Evolutionary conservation across 2,797 vertebrate species (phyloP), one percentile per base, ranked within the genome.

Genomic region (Zenarchopterus dispar): DNA sequence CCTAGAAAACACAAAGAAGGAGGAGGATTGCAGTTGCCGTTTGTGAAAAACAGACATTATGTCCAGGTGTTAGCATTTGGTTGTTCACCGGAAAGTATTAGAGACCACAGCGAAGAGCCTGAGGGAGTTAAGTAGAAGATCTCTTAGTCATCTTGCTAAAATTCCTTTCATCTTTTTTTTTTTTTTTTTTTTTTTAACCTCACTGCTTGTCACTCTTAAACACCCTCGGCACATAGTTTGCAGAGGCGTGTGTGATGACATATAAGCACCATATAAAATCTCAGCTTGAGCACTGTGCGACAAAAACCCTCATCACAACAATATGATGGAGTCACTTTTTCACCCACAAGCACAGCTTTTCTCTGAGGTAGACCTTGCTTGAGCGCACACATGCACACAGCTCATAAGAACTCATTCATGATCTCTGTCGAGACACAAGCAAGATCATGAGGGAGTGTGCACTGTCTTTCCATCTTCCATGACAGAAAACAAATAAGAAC

Each of bases 31-130:
- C 45, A 39, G 8, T 24, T 62, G 56, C 47, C 47, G 41, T 62
- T 41, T 42, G 45, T 52, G 46, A 73, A 50, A 31, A 62, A 63
- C 56, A 24, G 21, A 41, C 18, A 74, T 46, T 28, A 43, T 15
- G n/a, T 21, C 56, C 68, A 73, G 71, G 76, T 80, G 31, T 17
- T 31, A 73, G 56, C 70, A 82, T 77, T 61, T 85, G 72, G 64
- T 2, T 15, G 62, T 54, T 47, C 52, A 68, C 22, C 44, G 56
- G 50, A 5, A 15, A 44, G 23, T 18, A 23, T 56, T 46, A 59
- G 33, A 54, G 31, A 47, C 56, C 42, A 66, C 56, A 62, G 46
- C 19, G 56, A 49, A 56, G 26, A 21, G 53, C 67, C 59, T 21
- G 36, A 21, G 52, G 39, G 41, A 70, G 48, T 1, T n/a, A 23